These are phyloP conservation scores for Venusia cambrica DNA, from an alignment of 2,888 invertebrate species.

Conservation along the genomic window DNA sequence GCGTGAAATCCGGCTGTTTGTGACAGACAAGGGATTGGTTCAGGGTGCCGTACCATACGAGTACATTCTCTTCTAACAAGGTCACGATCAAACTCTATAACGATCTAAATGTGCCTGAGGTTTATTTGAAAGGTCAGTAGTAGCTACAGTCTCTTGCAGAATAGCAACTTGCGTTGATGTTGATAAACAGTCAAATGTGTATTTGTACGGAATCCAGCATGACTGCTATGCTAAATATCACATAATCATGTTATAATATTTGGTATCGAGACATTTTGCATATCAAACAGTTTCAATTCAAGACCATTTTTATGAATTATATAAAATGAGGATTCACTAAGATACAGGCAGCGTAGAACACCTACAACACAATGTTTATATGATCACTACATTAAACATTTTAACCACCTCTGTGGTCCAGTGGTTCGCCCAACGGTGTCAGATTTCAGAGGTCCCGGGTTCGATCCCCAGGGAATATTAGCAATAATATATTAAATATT, in stretches of 20 bases:
- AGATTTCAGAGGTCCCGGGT: too few relatives aligned
- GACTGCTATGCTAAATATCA: conserved; percentile 12
- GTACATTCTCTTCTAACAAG: conserved; percentile 65
- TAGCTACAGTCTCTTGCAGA: conserved; percentile 1
- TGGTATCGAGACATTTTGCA: neutral
- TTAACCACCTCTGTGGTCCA: too few relatives aligned
- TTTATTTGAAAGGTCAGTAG: conserved; percentile 30
- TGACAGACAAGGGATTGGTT: neutral
- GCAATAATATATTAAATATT: too few relatives aligned
- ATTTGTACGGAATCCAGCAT: conserved; percentile 4
- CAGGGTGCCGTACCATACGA: conserved; percentile 18
- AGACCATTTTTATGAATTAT: too few relatives aligned
- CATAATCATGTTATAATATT: neutral
- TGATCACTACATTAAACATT: too few relatives aligned
- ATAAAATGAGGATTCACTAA: too few relatives aligned
- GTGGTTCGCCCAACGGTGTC: too few relatives aligned
- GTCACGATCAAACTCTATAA: conserved; percentile 55
- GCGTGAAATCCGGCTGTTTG: too few relatives aligned
- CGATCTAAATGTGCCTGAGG: conserved; percentile 36
- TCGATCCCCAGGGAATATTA: too few relatives aligned
- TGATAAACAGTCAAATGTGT: conserved; percentile 23
- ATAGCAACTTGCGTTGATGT: conserved; percentile 18
- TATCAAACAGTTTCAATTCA: too few relatives aligned
- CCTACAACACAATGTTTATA: too few relatives aligned
- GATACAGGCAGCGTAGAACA: too few relatives aligned